Evolutionary conservation across 2,888 invertebrate species (phyloP), one percentile per base, ranked within the genome.

Genomic region (Cataglyphis altisquamis): DNA sequence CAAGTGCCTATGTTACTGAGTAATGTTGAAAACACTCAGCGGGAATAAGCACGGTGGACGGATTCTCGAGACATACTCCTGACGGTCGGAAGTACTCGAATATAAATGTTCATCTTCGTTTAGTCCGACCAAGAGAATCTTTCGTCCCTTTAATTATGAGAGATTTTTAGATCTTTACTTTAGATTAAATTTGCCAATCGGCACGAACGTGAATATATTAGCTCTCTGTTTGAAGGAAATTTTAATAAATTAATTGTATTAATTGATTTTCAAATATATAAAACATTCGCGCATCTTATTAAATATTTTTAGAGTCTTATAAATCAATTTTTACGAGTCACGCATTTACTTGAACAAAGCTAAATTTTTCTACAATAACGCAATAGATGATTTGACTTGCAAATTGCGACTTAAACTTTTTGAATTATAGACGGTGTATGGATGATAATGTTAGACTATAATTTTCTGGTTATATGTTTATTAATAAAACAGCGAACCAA

Each of bases 1-100:
- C 48, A 48, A 18, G 39, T 45, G 60, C 18, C 12, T 52, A n/a
- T 8, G 29, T 67, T 62, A 45, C 29, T 8, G 36, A 45, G 18
- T 41, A 72, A 52, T 18, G 10, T 36, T 75, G 80, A 86, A 73
- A 73, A 67, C 48, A 62, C 80, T 41, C 82, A 67, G 84, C 66
- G 74, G 25, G 67, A 86, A 86, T 80, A 80, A 75, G 82, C 25
- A n/a, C 78, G 52, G 15, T 48, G 41, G 57, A 57, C 60, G 70
- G 81, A 81, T 70, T 39, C 88, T 84, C 66, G 57, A 78, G 70
- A 64, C 29, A n/a, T n/a, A 55, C 29, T 84, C 32, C 41, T 70
- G 21, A 39, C 55, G 52, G 12, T 3, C n/a, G 29, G n/a, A 67
- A 77, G 29, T 67, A n/a, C 12, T 55, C 9, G 57, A 68, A 41